Evolutionary conservation across 2,113 vertebrate species (phyloP).

Genomic region (Ovibos moschatus): DNA sequence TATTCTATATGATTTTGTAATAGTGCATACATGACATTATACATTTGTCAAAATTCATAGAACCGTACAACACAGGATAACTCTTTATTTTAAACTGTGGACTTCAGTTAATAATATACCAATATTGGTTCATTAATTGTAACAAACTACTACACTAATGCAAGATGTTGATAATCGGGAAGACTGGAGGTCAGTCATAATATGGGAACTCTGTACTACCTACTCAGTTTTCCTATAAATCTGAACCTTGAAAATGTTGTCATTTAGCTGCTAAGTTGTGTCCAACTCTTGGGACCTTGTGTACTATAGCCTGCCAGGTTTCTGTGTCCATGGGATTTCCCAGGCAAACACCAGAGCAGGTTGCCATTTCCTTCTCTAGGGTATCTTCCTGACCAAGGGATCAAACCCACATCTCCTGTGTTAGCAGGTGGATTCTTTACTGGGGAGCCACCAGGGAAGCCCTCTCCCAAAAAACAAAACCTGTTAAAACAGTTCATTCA

Average conservation of each 20-base stretch:
- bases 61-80: neutral
- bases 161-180: neutral
- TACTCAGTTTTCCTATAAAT: neutral
- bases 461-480: neutral
- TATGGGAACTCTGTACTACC: neutral
- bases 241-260: neutral
- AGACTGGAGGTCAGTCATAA: neutral
- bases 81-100: neutral
- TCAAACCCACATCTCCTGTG: neutral
- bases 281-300: neutral
- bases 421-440: neutral
- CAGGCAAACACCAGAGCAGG: neutral
- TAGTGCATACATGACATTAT: neutral
- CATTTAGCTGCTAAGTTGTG: neutral
- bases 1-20: neutral
- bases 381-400: neutral
- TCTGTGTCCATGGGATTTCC: neutral
- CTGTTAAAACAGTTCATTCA: neutral
- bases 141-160: neutral
- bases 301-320: neutral
- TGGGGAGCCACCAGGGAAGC: neutral
- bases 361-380: neutral
- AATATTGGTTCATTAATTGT: neutral
- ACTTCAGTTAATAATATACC: neutral
- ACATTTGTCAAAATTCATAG: neutral